Conservation (phyloP, 2,888 invertebrate genomes). For the Nemoura dubitans region DNA sequence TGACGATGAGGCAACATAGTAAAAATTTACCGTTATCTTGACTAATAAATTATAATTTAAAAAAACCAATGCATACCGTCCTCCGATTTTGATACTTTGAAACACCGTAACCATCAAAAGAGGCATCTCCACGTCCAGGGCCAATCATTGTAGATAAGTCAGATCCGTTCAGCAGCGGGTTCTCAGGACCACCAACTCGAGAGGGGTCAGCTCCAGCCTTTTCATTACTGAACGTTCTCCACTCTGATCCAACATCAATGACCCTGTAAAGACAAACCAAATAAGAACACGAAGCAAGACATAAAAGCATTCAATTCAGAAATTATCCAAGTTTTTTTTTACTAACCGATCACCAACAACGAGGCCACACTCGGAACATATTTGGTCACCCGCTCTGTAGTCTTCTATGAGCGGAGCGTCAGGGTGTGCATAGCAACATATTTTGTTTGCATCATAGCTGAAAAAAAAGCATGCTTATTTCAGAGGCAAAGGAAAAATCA, state of each 20-base stretch:
- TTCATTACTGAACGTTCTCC: slow-evolving; percentile 99
- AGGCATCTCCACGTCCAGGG: slow-evolving; percentile 76
- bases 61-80: slow-evolving; percentile 60
- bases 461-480: slow-evolving; percentile 56
- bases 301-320: no score
- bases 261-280: slow-evolving; percentile 70
- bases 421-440: slow-evolving; percentile 93
- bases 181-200: slow-evolving; percentile 99
- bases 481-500: neutral
- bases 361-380: slow-evolving; percentile 99
- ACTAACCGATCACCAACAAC: slow-evolving; percentile 95
- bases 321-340: no score
- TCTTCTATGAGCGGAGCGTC: slow-evolving; percentile 97
- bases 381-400: slow-evolving; percentile 98
- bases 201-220: slow-evolving; percentile 96
- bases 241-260: slow-evolving; percentile 99
- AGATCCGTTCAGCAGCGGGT: slow-evolving; percentile 92
- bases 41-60: neutral
- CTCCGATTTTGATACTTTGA: slow-evolving; percentile 72
- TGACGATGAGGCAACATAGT: no score
- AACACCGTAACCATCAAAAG: slow-evolving; percentile 85
- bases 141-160: slow-evolving; percentile 97
- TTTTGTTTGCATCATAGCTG: slow-evolving; percentile 77
- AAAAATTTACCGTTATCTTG: no score
- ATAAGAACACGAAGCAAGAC: slow-evolving; percentile 16